Percentiles rank a stretch among this genome's conserved stretches.
Conservation (phyloP, 2,888 invertebrate genomes). For the Pyrrhia umbra region DNA sequence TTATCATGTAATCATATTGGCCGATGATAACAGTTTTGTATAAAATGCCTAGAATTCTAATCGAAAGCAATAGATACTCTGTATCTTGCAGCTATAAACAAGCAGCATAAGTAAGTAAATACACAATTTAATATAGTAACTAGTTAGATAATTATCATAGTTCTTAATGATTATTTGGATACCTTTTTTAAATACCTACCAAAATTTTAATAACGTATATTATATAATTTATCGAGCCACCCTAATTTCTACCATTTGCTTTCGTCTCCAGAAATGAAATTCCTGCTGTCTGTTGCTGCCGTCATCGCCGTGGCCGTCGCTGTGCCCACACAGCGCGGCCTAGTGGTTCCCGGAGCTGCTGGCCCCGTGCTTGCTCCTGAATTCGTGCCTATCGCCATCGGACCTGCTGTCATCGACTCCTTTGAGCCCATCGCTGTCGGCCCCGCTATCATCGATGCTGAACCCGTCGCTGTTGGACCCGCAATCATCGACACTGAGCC, state of each 20-base stretch:
- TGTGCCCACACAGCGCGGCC: slow-evolving; percentile 51
- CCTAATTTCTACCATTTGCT: not conserved
- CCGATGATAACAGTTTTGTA: slow-evolving; percentile 51
- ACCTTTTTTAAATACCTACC: too few relatives aligned
- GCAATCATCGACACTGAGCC: slow-evolving; percentile 49
- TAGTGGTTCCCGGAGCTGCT: slow-evolving; percentile 41
- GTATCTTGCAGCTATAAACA: slow-evolving; percentile 60
- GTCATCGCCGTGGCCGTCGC: slow-evolving; percentile 58
- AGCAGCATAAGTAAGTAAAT: slow-evolving; percentile 55
- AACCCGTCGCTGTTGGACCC: slow-evolving; percentile 58
- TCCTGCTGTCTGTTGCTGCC: slow-evolving; percentile 50
- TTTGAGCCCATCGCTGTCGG: slow-evolving; percentile 51
- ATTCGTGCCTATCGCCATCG: slow-evolving; percentile 29
- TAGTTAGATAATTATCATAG: too few relatives aligned
- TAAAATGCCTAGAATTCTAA: slow-evolving; percentile 36
- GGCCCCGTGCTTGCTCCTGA: slow-evolving; percentile 42
- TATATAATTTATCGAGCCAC: too few relatives aligned
- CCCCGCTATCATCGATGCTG: slow-evolving; percentile 61
- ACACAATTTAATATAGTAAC: too few relatives aligned
- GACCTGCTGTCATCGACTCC: slow-evolving; percentile 33
- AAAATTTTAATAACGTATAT: too few relatives aligned
- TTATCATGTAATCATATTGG: slow-evolving; percentile 4
- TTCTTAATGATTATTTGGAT: too few relatives aligned
- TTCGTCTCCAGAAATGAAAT: slow-evolving; percentile 47
- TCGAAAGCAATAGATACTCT: slow-evolving; percentile 50